These are phyloP conservation scores for Lottia gigantea DNA, from an alignment of 2,888 invertebrate species.

Conservation along the genomic window DNA sequence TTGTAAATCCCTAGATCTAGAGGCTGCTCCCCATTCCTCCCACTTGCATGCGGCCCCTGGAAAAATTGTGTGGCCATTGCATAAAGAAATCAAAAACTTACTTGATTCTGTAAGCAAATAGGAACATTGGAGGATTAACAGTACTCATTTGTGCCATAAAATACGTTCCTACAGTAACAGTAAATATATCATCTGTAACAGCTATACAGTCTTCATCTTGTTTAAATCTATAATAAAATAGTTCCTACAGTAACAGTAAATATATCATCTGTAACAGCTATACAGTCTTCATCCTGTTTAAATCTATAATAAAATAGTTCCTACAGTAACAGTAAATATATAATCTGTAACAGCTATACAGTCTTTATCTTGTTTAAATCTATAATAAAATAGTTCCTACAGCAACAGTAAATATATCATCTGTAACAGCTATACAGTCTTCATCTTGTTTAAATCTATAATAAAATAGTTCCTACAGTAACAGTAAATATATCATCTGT, in stretches of 20 bases:
- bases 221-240: constrained; percentile 42
- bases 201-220: constrained; percentile 51
- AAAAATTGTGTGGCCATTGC: no score
- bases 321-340: constrained; percentile 51
- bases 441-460: constrained; percentile 56
- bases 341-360: constrained; percentile 45
- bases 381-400: constrained; percentile 56
- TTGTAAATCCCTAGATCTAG: no score
- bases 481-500: constrained; percentile 49
- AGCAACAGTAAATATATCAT: constrained; percentile 47
- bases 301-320: constrained; percentile 57
- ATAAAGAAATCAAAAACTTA: no score
- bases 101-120: constrained; percentile 57
- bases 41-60: no score
- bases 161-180: constrained; percentile 51
- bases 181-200: constrained; percentile 44
- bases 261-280: constrained; percentile 42
- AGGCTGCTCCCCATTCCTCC: no score
- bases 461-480: constrained; percentile 54
- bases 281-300: constrained; percentile 31
- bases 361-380: constrained; percentile 52
- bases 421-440: constrained; percentile 44
- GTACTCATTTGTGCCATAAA: constrained; percentile 58
- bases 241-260: constrained; percentile 52
- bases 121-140: constrained; percentile 42